Evolutionary conservation across 2,888 invertebrate genomes (phyloP).

Genomic region (Lucinisca nassula): DNA sequence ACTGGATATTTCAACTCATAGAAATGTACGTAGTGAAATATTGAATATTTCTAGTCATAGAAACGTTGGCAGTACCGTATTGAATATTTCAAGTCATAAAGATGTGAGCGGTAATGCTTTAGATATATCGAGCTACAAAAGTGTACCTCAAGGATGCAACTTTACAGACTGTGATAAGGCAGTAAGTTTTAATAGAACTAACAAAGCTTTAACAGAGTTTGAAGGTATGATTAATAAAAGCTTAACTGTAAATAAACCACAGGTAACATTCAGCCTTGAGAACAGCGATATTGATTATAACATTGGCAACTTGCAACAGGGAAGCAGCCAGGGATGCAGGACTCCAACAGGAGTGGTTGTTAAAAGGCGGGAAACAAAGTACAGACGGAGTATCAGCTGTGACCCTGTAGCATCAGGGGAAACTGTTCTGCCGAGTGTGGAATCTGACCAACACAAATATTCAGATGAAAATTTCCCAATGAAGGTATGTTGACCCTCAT

Average conservation of each 20-base stretch:
- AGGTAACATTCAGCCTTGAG: neutral
- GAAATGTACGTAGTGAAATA: no score
- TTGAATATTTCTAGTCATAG: no score
- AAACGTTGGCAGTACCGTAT: no score
- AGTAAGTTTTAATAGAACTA: neutral
- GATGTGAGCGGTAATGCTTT: neutral
- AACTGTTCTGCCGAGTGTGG: slow-evolving; percentile 12
- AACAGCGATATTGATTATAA: neutral
- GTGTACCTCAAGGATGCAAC: neutral
- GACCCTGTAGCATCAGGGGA: slow-evolving; percentile 71
- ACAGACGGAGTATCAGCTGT: slow-evolving; percentile 78
- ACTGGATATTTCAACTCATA: no score
- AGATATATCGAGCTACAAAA: neutral
- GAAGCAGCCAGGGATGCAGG: neutral
- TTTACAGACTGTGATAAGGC: neutral
- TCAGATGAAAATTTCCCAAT: slow-evolving; percentile 64
- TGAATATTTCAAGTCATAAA: no score
- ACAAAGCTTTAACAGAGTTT: neutral
- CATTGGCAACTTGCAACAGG: neutral
- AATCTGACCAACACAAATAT: slow-evolving; percentile 16
- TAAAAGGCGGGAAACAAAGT: neutral
- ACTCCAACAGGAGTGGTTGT: neutral
- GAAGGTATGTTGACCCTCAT: slow-evolving; percentile 42
- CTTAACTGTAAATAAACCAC: neutral
- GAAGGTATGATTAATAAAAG: neutral